Evolutionary conservation across 2,888 invertebrate species (phyloP).

Genomic region (Thecocarcelia acutangulata): DNA sequence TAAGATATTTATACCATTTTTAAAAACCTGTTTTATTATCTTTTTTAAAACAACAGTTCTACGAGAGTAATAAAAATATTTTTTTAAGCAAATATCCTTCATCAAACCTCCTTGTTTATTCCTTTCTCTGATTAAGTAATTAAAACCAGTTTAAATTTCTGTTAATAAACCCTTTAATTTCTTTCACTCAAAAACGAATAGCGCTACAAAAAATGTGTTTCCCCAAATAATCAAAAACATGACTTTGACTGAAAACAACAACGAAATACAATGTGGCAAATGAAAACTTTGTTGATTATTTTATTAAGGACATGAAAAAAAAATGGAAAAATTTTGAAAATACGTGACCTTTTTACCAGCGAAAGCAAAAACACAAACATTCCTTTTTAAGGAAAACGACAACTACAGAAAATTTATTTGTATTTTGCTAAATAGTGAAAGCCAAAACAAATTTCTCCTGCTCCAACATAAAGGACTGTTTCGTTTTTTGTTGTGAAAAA

Average conservation of each 20-base stretch:
- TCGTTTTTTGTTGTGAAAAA: not conserved
- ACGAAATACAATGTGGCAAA: slow-evolving; percentile 48
- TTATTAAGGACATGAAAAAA: slow-evolving; percentile 29
- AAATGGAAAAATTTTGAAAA: slow-evolving; percentile 11
- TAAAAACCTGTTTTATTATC: too few species aligned
- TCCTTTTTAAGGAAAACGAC: slow-evolving; percentile 17
- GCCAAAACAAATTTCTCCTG: not conserved
- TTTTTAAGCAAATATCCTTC: not conserved
- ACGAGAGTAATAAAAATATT: too few species aligned
- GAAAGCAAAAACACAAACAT: slow-evolving; percentile 13
- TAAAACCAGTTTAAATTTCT: slow-evolving; percentile 34
- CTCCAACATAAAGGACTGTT: not conserved
- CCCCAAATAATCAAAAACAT: slow-evolving; percentile 12
- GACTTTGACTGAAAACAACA: slow-evolving; percentile 35
- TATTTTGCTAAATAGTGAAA: not conserved
- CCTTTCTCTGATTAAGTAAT: slow-evolving; percentile 24
- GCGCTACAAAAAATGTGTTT: not conserved
- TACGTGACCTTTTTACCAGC: slow-evolving; percentile 62
- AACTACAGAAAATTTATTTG: slow-evolving; percentile 19
- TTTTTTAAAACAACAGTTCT: too few species aligned
- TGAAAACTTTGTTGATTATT: slow-evolving; percentile 56
- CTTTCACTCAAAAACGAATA: not conserved
- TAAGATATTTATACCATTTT: too few species aligned
- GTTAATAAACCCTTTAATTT: slow-evolving; percentile 36
- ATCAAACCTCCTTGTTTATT: not conserved